Conservation (phyloP, 1,140 invertebrate species). For the Augochlora pura region DNA sequence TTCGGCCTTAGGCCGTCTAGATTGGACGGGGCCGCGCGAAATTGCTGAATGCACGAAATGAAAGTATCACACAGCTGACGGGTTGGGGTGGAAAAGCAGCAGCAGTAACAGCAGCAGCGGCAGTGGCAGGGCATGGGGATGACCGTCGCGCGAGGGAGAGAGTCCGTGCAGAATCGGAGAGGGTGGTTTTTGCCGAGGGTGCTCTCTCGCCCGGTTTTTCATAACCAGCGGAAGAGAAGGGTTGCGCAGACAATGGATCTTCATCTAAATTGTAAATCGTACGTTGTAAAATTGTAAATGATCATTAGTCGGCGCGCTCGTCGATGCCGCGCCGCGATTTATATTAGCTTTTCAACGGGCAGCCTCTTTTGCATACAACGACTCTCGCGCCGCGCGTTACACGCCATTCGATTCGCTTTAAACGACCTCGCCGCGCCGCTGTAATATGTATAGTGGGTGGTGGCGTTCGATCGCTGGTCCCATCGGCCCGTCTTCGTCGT, state of each 20-base stretch:
- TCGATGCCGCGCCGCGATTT: constrained; percentile 40
- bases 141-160: constrained; percentile 14
- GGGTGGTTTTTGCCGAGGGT: constrained; percentile 52
- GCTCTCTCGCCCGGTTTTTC: constrained; percentile 63
- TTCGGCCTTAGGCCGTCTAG: constrained; percentile 39
- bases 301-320: constrained; percentile 43
- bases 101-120: background rate
- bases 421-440: background rate
- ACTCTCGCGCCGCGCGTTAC: background rate
- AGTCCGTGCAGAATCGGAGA: constrained; percentile 12
- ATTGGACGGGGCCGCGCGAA: constrained; percentile 47
- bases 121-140: background rate
- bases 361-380: constrained; percentile 34
- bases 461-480: no score
- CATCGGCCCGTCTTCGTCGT: background rate
- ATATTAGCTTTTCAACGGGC: constrained; percentile 22
- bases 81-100: constrained; percentile 39
- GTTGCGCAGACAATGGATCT: constrained; percentile 69
- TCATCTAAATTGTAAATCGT: constrained; percentile 76
- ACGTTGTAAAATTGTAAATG: constrained; percentile 72
- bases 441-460: no score
- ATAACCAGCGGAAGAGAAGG: constrained; percentile 68
- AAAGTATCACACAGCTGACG: constrained; percentile 73
- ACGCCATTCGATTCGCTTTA: constrained; percentile 24
- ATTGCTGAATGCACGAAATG: constrained; percentile 72